A percentile compares a stretch with the other conserved stretches of the same genome.
Evolutionary conservation across 2,888 invertebrate species (phyloP).

Genomic region (Hartigia nigra): DNA sequence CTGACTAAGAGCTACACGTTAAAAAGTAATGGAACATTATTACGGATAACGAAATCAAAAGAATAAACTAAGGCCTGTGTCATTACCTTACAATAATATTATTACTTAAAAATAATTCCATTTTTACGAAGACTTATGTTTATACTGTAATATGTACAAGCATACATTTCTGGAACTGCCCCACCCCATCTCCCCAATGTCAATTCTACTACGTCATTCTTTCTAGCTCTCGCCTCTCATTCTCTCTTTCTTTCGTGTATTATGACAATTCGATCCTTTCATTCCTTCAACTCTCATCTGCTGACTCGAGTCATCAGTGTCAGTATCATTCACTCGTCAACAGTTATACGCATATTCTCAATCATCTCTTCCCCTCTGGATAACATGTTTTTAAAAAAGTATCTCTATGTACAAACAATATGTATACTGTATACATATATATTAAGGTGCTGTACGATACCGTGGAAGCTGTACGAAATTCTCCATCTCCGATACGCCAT

Average conservation of each 20-base stretch:
- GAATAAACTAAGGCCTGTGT: conserved; percentile 37
- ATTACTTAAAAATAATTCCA: conserved; percentile 18
- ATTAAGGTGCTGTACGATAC: neutral
- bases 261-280: neutral
- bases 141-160: conserved; percentile 19
- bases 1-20: conserved; percentile 9
- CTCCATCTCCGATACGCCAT: neutral
- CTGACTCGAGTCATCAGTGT: neutral
- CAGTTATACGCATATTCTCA: neutral
- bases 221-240: too few relatives aligned
- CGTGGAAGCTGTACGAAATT: neutral
- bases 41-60: conserved; percentile 32
- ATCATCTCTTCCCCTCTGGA: neutral
- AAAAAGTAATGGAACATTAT: conserved; percentile 27
- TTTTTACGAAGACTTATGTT: conserved; percentile 2
- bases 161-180: neutral
- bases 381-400: conserved; percentile 47
- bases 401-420: conserved; percentile 52
- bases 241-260: neutral
- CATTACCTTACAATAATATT: conserved; percentile 28
- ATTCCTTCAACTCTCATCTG: neutral
- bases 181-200: conserved; percentile 2
- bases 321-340: conserved; percentile 10
- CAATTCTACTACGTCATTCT: conserved; percentile 1
- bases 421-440: conserved; percentile 26